Evolutionary conservation across 1,140 invertebrate species (phyloP).

Genomic region (Aphelinus atriplicis): DNA sequence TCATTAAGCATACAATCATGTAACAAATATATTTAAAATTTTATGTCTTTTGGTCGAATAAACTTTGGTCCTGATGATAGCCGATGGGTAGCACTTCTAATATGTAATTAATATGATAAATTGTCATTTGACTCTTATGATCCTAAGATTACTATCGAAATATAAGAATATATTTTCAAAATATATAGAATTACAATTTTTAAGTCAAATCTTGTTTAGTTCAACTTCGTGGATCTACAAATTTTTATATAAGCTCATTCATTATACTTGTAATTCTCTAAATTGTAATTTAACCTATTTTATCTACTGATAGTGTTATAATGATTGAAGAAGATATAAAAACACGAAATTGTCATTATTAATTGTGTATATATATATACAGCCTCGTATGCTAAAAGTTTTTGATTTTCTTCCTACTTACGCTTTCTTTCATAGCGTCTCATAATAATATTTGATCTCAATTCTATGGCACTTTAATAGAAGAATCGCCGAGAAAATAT

Average conservation of each 20-base stretch:
- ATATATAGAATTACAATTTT: too few species aligned
- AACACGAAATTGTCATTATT: constrained; percentile 31
- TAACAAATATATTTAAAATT: constrained; percentile 48
- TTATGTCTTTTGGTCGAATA: constrained; percentile 2
- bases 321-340: constrained; percentile 9
- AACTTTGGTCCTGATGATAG: constrained; percentile 32
- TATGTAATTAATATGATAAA: too few species aligned
- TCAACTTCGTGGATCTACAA: too few species aligned
- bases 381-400: constrained; percentile 28
- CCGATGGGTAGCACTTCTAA: too few species aligned
- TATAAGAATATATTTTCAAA: too few species aligned
- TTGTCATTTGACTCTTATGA: too few species aligned
- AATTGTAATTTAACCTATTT: constrained; percentile 25
- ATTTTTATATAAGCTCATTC: too few species aligned
- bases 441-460: constrained; percentile 14
- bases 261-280: neutral
- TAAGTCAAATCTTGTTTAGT: too few species aligned
- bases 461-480: constrained; percentile 30
- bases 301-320: neutral
- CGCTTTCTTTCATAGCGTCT: constrained; percentile 1
- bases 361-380: constrained; percentile 34
- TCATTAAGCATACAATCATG: constrained; percentile 46
- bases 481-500: constrained; percentile 23
- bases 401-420: neutral
- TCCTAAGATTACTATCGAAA: too few species aligned